Conservation (phyloP, 2,113 vertebrate genomes). For the Amblyopsis rosae region DNA sequence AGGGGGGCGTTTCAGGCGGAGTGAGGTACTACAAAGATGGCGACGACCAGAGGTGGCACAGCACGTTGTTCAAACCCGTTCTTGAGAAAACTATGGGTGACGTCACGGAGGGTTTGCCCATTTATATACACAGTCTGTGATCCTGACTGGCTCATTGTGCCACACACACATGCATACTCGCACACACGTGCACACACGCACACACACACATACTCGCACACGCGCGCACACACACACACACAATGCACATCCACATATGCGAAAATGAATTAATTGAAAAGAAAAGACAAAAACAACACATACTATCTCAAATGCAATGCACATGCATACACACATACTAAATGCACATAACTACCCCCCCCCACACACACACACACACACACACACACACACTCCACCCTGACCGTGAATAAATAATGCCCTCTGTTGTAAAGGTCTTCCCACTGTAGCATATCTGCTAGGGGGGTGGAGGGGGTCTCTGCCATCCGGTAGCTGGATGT, state of each 20-base stretch:
- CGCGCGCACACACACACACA: constrained; percentile 1
- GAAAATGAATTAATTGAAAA: background rate
- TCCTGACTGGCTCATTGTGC: too few species aligned
- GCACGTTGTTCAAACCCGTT: too few species aligned
- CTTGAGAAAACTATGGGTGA: too few species aligned
- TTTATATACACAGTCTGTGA: too few species aligned
- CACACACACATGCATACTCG: constrained; percentile 9
- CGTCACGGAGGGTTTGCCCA: too few species aligned
- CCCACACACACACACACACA: too few species aligned
- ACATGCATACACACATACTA: too few species aligned
- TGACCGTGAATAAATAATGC: constrained; percentile 58
- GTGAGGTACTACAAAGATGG: too few species aligned
- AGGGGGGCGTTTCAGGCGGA: too few species aligned
- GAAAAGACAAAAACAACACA: background rate
- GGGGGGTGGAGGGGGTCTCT: constrained; percentile 40
- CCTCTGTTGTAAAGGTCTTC: constrained; percentile 75
- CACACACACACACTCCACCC: constrained; percentile 30
- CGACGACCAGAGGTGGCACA: too few species aligned
- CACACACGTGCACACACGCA: background rate
- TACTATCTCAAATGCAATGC: background rate
- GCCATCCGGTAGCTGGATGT: constrained; percentile 3
- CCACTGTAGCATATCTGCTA: constrained; percentile 63
- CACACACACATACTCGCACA: constrained; percentile 6
- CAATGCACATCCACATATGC: background rate
- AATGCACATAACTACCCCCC: too few species aligned